Percentiles rank a stretch among this genome's conserved stretches.
Evolutionary conservation across 2,113 vertebrate genomes (phyloP).

Genomic region (Thinocorus orbignyianus): DNA sequence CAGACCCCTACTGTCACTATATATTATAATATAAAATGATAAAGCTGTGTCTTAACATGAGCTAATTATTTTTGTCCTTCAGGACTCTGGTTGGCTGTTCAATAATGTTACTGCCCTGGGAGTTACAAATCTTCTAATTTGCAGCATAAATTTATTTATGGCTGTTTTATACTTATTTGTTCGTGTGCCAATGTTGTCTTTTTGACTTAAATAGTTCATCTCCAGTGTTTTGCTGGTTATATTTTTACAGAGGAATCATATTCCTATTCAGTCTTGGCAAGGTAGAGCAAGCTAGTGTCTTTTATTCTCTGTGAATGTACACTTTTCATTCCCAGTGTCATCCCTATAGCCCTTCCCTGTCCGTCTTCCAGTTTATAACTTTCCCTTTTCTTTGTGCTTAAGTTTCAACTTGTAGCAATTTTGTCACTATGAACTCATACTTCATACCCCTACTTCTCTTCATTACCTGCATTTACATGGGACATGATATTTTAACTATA

Average conservation of each 20-base stretch:
- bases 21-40: constrained; percentile 50
- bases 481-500: not conserved
- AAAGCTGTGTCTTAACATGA: constrained; percentile 57
- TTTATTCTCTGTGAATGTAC: not conserved
- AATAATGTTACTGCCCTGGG: constrained; percentile 48
- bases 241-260: not conserved
- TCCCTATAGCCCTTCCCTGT: not conserved
- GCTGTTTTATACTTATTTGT: constrained; percentile 33
- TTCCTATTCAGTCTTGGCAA: not conserved
- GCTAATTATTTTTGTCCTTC: constrained; percentile 68
- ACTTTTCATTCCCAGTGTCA: not conserved
- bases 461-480: not conserved
- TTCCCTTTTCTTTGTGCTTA: not conserved
- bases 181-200: constrained; percentile 43
- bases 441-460: not conserved
- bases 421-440: not conserved
- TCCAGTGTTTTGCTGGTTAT: not conserved
- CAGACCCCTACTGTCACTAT: constrained; percentile 32
- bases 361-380: too few relatives aligned
- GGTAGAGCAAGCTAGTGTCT: not conserved
- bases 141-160: constrained; percentile 59
- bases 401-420: not conserved
- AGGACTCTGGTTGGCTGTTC: constrained; percentile 52
- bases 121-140: constrained; percentile 62
- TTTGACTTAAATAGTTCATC: constrained; percentile 46